These are phyloP conservation scores for Drosophila persimilis DNA, from an alignment of 1,140 invertebrate species.

Conservation along the genomic window DNA sequence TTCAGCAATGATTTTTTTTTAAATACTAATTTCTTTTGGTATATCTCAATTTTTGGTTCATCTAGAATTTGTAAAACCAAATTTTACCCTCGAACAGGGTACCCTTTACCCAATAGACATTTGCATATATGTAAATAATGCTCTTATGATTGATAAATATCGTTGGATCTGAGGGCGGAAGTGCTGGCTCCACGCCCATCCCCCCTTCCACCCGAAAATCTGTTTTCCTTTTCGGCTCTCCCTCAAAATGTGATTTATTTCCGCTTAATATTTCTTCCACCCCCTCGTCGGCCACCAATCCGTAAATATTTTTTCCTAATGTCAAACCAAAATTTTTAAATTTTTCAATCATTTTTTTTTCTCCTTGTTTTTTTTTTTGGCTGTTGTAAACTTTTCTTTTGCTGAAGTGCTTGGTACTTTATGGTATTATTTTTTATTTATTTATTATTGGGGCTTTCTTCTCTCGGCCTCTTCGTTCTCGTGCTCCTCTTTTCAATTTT, in stretches of 20 bases:
- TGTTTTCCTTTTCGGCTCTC: background rate
- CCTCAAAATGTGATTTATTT: conserved; percentile 41
- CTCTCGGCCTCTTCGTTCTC: conserved; percentile 12
- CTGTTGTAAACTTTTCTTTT: conserved; percentile 40
- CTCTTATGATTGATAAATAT: too few species aligned
- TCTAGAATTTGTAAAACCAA: too few species aligned
- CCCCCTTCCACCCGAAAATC: too few species aligned
- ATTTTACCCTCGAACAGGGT: too few species aligned
- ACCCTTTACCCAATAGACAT: too few species aligned
- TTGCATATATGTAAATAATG: too few species aligned
- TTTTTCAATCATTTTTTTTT: conserved; percentile 24
- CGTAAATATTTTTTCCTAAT: conserved; percentile 35
- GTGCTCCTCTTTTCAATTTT: conserved; percentile 4
- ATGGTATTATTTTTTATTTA: conserved; percentile 34
- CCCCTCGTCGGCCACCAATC: background rate
- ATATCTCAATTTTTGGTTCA: too few species aligned
- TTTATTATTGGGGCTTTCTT: conserved; percentile 35
- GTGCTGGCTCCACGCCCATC: too few species aligned
- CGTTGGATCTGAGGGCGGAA: too few species aligned
- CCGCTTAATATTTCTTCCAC: conserved; percentile 11
- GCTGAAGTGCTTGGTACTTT: conserved; percentile 49
- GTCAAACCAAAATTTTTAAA: conserved; percentile 36
- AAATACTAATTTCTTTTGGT: too few species aligned
- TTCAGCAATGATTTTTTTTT: too few species aligned
- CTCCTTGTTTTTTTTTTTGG: background rate